These are phyloP conservation scores for Tiphia femorata DNA, from an alignment of 2,888 invertebrate genomes.

Conservation along the genomic window DNA sequence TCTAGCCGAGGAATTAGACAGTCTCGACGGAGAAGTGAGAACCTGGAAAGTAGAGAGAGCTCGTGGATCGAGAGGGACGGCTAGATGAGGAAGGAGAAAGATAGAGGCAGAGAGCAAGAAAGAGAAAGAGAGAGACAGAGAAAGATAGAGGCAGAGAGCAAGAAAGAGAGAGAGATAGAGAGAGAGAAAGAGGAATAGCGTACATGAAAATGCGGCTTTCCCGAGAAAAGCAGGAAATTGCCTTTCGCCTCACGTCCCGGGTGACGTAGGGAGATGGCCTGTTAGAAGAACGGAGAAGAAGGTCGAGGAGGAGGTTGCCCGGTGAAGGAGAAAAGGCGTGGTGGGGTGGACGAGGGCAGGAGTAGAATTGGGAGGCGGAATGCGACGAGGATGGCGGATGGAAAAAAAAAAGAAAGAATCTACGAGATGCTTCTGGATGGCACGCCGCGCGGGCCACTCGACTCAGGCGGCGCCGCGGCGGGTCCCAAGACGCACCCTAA, in stretches of 20 bases:
- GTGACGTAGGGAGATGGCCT: constrained; percentile 15
- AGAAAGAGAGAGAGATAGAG: not conserved
- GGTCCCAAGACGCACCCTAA: constrained; percentile 15
- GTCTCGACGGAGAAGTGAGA: not conserved
- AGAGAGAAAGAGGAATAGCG: not conserved
- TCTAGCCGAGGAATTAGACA: constrained; percentile 4
- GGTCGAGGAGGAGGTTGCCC: not conserved
- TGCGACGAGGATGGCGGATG: not conserved
- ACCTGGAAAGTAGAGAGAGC: not conserved
- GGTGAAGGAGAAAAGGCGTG: not conserved
- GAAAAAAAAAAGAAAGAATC: not conserved
- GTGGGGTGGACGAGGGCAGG: not conserved
- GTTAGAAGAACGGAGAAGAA: constrained; percentile 11
- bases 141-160: not conserved
- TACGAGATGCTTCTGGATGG: not conserved
- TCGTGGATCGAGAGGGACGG: not conserved
- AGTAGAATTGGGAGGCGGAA: not conserved
- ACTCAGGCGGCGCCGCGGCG: constrained; percentile 5
- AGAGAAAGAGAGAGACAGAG: not conserved
- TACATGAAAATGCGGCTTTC: not conserved
- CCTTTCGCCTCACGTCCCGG: constrained; percentile 19
- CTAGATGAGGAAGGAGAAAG: not conserved
- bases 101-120: not conserved
- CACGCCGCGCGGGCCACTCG: not conserved
- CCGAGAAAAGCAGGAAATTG: constrained; percentile 11